Base-by-base conservation (phyloP, 2,888 invertebrate species). In the Pachliopta kotzebuea region DNA sequence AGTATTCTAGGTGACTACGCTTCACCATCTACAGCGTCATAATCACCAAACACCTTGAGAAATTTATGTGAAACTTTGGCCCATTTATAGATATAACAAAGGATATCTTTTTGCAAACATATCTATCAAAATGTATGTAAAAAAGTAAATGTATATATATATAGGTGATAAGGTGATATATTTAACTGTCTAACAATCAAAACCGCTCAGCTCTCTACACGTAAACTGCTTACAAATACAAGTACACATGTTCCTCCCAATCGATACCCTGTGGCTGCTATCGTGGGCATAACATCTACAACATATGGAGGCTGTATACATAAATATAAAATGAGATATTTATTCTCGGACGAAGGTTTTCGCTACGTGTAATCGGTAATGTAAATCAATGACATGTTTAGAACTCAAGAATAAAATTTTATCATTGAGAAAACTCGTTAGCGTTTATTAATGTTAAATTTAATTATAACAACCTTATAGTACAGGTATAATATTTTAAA, bases 241-340 rank as follows among this genome's bases (percentile, higher is more conserved):
- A 75, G 72, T 72, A 45, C 45, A 45, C 2, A 58, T 72, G 74
- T 70, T 75, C 72, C 72, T 72, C 73, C 76, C 71, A 83, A 85
- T 85, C 86, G 80, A 86, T 85, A 82, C 72, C 73, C 72, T 72
- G 74, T 73, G 74, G 72, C 74, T 74, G 70, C 75, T 73, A 72
- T 66, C 65, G 55, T 59, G 61, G 60, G 54, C 66, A 63, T 63
- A 60, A 60, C 52, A 60, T 60, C 37, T 24, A 58, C 23, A 56
- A 45, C 37, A 42, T 57, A 58, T 42, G 52, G 58, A 58, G 23
- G 63, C 24, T 54, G 55, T 42, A 58, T 60, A 52, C 58, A 59
- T 55, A 59, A 55, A 59, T 63, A 58, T 42, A 26, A 55, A 61
- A 24, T 55, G 61, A 17, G 20, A 42, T 26, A 31, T 20, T 56